phyloP scores from a whole-genome alignment of 2,888 invertebrate genomes.

The Catocala fraxini region DNA sequence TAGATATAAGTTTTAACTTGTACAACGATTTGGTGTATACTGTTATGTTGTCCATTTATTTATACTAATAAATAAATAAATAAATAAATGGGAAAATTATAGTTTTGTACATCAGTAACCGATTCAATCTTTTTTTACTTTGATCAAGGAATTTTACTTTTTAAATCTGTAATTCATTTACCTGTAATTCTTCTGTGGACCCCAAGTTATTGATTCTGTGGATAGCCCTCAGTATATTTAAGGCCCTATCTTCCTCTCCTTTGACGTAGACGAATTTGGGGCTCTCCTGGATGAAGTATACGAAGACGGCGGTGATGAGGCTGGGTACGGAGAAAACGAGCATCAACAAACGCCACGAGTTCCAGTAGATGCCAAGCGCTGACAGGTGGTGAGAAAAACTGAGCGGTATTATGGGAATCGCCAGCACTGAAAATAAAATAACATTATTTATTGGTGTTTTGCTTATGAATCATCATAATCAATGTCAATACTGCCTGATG shows the following conservation, averaged over 20 bases:
- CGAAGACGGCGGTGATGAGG: constrained; percentile 85
- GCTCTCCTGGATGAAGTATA: constrained; percentile 90
- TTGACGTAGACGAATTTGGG: constrained; percentile 91
- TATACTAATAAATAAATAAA: no score
- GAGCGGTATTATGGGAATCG: constrained; percentile 89
- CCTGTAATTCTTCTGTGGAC: constrained; percentile 58
- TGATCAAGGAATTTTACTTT: no score
- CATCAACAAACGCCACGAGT: constrained; percentile 92
- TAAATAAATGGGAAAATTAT: no score
- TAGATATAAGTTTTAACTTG: no score
- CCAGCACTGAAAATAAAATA: constrained; percentile 79
- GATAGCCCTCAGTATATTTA: constrained; percentile 72
- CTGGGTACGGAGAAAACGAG: constrained; percentile 89
- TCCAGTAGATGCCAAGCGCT: constrained; percentile 84
- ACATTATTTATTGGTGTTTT: not conserved
- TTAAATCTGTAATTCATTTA: constrained; percentile 21
- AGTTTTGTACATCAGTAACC: no score
- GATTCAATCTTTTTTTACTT: no score
- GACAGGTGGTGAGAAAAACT: constrained; percentile 69
- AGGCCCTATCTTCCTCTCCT: constrained; percentile 85
- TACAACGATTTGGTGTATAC: no score
- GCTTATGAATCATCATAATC: no score
- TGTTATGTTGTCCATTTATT: no score
- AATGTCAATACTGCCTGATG: no score
- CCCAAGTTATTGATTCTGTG: constrained; percentile 63